Base-by-base conservation (phyloP, 2,888 invertebrate genomes). In the Acrobasis suavella region DNA sequence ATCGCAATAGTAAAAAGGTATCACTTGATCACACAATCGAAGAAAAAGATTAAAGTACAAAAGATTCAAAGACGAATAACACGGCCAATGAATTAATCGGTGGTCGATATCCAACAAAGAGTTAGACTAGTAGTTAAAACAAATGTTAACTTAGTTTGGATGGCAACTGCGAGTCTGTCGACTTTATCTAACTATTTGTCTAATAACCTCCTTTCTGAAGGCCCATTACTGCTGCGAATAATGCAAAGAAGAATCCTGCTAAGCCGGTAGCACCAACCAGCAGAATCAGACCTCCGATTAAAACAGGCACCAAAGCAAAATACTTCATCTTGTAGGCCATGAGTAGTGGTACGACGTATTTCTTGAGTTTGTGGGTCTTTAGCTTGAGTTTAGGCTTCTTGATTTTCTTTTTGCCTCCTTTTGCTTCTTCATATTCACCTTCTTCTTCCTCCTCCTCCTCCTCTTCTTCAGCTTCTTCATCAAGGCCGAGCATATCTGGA, bases 181-280 rank as follows among this genome's bases (percentile, higher is more conserved):
- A 83, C 83, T 82, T 81, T 77, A 76, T 69, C 73, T 75, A 72
- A 72, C 69, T 72, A 62, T 69, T 71, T 63, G 62, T 76, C 69
- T 80, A 91, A 72, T 89, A 90, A 42, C 86, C 81, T 65, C 92
- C 91, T 66, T 91, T 89, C 81, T 95, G 96, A 67, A 96, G 87
- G 62, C 96, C 96, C 93, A 97, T 95, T 6, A 96, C 96, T 1
- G 97, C 96, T 60, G 96, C 96, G 76, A 97, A 97, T 14, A 97
- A 87, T 0, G 97, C 96, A 81, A 97, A 97, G 93, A 97, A 97
- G 89, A 97, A 97, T 68, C 97, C 97, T 17, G 96, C 97, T 64
- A 97, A 82, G 16, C 96, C 96, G 0, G 97, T 96, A 0, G 96
- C 95, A 65, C 96, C 96, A 6, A 96, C 95, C 58, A 97, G 83